Evolutionary conservation across 2,113 vertebrate species (phyloP).

Genomic region (Grammomys surdaster): DNA sequence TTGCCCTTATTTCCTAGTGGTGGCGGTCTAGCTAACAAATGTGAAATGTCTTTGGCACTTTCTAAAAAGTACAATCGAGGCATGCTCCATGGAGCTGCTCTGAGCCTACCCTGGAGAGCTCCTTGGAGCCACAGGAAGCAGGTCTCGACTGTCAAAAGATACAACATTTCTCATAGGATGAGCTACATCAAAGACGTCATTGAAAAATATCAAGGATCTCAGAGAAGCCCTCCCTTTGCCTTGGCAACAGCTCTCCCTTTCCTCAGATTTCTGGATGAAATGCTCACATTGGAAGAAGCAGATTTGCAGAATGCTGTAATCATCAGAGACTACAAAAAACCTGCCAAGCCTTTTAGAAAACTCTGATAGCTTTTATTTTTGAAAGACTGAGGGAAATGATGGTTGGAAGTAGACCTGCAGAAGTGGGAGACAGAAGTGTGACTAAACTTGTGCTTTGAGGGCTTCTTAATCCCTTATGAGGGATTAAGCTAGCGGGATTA

Average conservation of each 20-base stretch:
- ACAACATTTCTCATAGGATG: slow-evolving; percentile 85
- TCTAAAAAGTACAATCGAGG: slow-evolving; percentile 63
- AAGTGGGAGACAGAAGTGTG: slow-evolving; percentile 33
- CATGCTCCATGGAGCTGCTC: too few relatives aligned
- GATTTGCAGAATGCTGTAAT: slow-evolving; percentile 93
- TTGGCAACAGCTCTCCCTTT: slow-evolving; percentile 93
- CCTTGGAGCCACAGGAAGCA: too few relatives aligned
- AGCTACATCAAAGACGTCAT: slow-evolving; percentile 94
- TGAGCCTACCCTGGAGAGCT: too few relatives aligned
- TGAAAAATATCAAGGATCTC: slow-evolving; percentile 89
- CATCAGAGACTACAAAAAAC: slow-evolving; percentile 92
- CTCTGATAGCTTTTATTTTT: slow-evolving; percentile 76
- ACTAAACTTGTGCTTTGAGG: background rate
- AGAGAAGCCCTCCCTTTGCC: slow-evolving; percentile 88
- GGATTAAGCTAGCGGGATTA: background rate
- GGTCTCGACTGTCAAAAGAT: too few relatives aligned
- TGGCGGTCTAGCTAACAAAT: slow-evolving; percentile 75
- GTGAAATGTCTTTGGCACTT: slow-evolving; percentile 83
- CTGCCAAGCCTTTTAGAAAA: slow-evolving; percentile 88
- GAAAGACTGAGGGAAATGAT: slow-evolving; percentile 51
- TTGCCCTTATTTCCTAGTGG: slow-evolving; percentile 84
- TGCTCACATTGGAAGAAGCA: slow-evolving; percentile 92
- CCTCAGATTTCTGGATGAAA: slow-evolving; percentile 88
- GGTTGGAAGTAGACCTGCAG: slow-evolving; percentile 66
- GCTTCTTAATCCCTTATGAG: background rate